Evolutionary conservation across 2,888 invertebrate species (phyloP).

Genomic region (Seira ritae): DNA sequence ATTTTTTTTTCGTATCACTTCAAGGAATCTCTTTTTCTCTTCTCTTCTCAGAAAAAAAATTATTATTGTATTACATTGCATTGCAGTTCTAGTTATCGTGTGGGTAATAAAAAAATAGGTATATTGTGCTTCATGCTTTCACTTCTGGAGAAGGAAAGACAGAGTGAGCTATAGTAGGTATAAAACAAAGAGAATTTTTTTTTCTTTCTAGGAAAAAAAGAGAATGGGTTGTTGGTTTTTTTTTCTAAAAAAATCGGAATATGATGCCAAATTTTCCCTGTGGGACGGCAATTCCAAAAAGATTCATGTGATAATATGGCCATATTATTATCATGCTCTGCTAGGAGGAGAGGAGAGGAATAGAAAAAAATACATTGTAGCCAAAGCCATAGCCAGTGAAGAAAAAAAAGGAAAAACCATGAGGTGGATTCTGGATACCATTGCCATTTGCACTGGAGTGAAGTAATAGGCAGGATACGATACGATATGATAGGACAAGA

Average conservation of each 20-base stretch:
- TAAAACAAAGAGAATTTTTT: background rate
- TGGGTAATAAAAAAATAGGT: background rate
- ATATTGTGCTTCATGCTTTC: too few species aligned
- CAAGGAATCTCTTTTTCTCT: background rate
- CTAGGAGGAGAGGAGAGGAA: too few species aligned
- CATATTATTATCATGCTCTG: background rate
- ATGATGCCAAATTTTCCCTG: constrained; percentile 33
- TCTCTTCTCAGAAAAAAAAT: background rate
- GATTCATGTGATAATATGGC: constrained; percentile 26
- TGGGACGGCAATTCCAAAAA: constrained; percentile 30
- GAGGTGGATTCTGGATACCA: background rate
- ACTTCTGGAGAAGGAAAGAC: background rate
- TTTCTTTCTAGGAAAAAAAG: background rate
- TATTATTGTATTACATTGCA: background rate
- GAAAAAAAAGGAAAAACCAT: background rate
- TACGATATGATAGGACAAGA: background rate
- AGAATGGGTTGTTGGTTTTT: constrained; percentile 18
- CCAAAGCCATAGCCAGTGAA: too few species aligned
- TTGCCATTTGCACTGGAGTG: background rate
- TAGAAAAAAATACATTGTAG: constrained; percentile 11
- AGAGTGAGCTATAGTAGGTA: background rate
- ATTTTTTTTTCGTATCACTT: background rate
- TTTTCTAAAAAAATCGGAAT: constrained; percentile 26
- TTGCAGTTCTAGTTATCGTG: background rate
- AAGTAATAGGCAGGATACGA: background rate